Evolutionary conservation across 2,113 vertebrate genomes (phyloP), one percentile per base, ranked within the genome.

Genomic region (Nansenia antarctica): DNA sequence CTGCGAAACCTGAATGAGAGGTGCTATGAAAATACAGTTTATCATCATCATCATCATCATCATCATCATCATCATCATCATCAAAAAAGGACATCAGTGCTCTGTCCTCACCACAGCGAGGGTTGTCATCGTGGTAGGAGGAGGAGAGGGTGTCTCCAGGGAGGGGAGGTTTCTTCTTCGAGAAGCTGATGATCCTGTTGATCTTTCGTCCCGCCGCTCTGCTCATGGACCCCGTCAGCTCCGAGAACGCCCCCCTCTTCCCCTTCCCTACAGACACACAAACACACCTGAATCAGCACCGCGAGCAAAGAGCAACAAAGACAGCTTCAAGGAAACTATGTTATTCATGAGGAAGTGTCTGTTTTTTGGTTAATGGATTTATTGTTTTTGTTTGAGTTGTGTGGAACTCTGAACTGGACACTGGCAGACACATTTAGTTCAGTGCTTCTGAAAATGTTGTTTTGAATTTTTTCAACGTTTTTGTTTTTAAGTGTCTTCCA

Each of bases 111-210:
- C 98, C 98, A 1, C 95, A 96, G 85, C 94, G 94, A 0, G 96
- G 96, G 74, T 96, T 93, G 72, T 96, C 94, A 45, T 94, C 93
- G 55, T 92, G 92, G 0, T 90, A 82, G 34, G 93, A 89, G n/a
- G 90, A 90, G 0, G 82, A 90, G 63, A 92, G 91, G 0, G 79
- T 83, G 45, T 96, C 96, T 72, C 95, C 95, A 0, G 93, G 86
- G n/a, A 90, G 58, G 3, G 88, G 90, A 0, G 93, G 87, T 78
- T 98, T 98, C 88, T 94, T 94, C 83, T 98, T 99, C 76, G 97
- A 98, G 88, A 99, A 98, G 76, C 94, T 96, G 87, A 99, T 99
- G 85, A 99, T 98, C 49, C 94, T 94, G 70, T 94, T 98, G 89
- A 99, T 99, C 84, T 98, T 99, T 78, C 93, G 95, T 52, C 98